Percentiles rank a stretch among this genome's conserved stretches.
Evolutionary conservation across 2,888 invertebrate genomes (phyloP).

Genomic region (Pollenia angustigena): DNA sequence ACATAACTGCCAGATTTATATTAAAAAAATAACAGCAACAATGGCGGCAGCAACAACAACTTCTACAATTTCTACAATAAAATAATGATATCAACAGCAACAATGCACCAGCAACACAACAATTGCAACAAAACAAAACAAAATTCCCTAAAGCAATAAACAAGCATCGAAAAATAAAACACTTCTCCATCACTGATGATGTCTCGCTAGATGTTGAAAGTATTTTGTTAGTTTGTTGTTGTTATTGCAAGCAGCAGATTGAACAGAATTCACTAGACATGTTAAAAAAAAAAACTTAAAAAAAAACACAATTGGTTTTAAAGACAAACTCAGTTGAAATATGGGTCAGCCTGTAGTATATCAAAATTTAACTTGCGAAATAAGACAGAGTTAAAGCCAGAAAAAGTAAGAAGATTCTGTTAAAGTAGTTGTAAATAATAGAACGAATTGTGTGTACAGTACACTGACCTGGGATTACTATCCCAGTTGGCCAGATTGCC

Average conservation of each 20-base stretch:
- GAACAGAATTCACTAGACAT: slow-evolving; percentile 28
- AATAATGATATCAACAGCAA: slow-evolving; percentile 40
- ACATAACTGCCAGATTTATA: slow-evolving; percentile 52
- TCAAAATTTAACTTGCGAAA: neutral
- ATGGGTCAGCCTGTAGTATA: slow-evolving; percentile 43
- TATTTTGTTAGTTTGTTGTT: slow-evolving; percentile 11
- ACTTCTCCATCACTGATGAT: slow-evolving; percentile 49
- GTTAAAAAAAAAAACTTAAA: slow-evolving; percentile 2
- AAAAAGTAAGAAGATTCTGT: too few relatives aligned
- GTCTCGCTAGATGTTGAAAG: slow-evolving; percentile 14
- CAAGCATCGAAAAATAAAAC: slow-evolving; percentile 34
- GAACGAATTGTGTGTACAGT: too few relatives aligned
- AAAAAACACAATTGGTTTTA: slow-evolving; percentile 32
- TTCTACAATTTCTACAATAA: slow-evolving; percentile 11
- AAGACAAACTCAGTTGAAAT: slow-evolving; percentile 45
- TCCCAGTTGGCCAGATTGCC: too few relatives aligned
- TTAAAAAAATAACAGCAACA: slow-evolving; percentile 41
- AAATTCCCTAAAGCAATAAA: slow-evolving; percentile 51
- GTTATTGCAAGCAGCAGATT: slow-evolving; percentile 35
- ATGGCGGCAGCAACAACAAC: slow-evolving; percentile 6
- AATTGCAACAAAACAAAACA: slow-evolving; percentile 5
- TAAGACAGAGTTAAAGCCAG: too few relatives aligned
- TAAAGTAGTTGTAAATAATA: too few relatives aligned
- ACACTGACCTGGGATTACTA: too few relatives aligned
- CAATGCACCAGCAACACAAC: slow-evolving; percentile 1